Conservation (phyloP, 2,113 vertebrate species). For the Pardalotus punctatus region DNA sequence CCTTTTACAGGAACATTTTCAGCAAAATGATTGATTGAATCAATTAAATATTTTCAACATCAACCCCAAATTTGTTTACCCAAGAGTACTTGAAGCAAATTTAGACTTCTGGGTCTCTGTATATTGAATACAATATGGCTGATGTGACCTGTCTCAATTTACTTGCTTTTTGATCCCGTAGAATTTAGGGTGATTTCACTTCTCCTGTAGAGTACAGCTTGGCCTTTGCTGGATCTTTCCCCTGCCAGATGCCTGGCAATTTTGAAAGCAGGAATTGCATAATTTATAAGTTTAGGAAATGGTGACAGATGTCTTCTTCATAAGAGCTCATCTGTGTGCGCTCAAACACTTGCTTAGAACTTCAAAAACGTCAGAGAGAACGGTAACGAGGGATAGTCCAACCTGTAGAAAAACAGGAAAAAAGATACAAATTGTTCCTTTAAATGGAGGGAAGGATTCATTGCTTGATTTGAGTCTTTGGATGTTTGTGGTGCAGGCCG, state of each 20-base stretch:
- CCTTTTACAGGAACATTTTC: background rate
- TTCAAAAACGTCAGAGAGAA: background rate
- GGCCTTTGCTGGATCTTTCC: background rate
- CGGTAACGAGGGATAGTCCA: background rate
- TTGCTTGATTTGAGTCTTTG: background rate
- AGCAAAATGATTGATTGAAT: background rate
- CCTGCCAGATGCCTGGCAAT: background rate
- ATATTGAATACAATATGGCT: background rate
- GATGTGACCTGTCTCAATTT: background rate
- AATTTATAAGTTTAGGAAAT: background rate
- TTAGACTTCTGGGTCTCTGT: background rate
- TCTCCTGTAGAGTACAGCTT: background rate
- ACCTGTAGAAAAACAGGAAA: background rate
- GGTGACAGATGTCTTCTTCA: background rate
- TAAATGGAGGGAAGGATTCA: background rate
- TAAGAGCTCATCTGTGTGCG: background rate
- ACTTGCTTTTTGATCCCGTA: background rate
- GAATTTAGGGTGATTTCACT: background rate
- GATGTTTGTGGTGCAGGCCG: background rate
- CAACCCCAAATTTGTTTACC: background rate
- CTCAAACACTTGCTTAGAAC: background rate
- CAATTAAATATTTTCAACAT: background rate
- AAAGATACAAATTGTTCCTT: background rate
- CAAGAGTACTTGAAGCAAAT: background rate
- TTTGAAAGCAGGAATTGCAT: background rate